phyloP scores from a whole-genome alignment of 1,140 invertebrate species.

The Halesus radiatus region DNA sequence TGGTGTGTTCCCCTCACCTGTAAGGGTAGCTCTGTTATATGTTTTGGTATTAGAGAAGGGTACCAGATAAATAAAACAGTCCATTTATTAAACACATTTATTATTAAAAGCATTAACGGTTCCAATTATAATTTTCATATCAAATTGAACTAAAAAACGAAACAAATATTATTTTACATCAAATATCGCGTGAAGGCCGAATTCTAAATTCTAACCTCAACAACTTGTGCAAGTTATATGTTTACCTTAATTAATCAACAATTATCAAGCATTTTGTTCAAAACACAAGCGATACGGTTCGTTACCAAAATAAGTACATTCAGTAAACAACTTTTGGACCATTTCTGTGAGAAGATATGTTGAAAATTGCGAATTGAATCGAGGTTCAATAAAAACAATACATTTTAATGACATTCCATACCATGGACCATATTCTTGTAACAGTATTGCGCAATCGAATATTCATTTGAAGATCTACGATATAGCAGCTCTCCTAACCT shows the following conservation, averaged over 20 bases:
- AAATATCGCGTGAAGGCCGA: slow-evolving; percentile 53
- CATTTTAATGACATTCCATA: no score
- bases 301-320: slow-evolving; percentile 10
- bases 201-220: slow-evolving; percentile 44
- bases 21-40: no score
- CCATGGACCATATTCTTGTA: no score
- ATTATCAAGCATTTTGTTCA: slow-evolving; percentile 37
- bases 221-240: slow-evolving; percentile 53
- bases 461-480: no score
- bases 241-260: slow-evolving; percentile 54
- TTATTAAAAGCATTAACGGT: slow-evolving; percentile 57
- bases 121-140: slow-evolving; percentile 47
- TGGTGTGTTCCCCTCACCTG: no score
- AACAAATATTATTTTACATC: slow-evolving; percentile 43
- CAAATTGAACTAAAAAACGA: slow-evolving; percentile 51
- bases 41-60: no score
- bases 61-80: not conserved
- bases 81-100: slow-evolving; percentile 56
- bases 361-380: not conserved
- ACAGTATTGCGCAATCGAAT: no score
- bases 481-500: no score
- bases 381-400: slow-evolving; percentile 1
- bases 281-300: slow-evolving; percentile 10
- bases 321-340: slow-evolving; percentile 8
- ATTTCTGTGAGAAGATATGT: slow-evolving; percentile 19